These are phyloP conservation scores for Camelus dromedarius DNA, from an alignment of 2,113 vertebrate species.

Conservation along the genomic window DNA sequence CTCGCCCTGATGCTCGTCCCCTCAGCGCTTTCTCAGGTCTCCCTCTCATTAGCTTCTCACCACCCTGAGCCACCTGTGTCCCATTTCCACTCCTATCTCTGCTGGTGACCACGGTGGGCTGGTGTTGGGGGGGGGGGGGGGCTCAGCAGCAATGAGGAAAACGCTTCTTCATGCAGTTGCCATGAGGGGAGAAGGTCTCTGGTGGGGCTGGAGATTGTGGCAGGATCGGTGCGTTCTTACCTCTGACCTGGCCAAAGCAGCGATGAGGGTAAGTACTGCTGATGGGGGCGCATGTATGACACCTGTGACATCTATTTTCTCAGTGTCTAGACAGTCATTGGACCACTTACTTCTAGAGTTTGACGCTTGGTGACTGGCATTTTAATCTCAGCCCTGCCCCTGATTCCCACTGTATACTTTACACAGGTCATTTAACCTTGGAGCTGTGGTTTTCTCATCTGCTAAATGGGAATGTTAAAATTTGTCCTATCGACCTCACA, in stretches of 20 bases:
- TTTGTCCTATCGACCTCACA: neutral
- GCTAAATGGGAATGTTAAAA: neutral
- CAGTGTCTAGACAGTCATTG: neutral
- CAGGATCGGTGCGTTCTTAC: neutral
- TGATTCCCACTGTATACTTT: neutral
- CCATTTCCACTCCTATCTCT: neutral
- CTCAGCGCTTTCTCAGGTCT: neutral
- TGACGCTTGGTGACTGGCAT: neutral
- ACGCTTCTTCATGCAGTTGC: neutral
- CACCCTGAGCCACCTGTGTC: neutral
- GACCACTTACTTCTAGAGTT: neutral
- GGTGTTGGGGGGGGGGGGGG: neutral
- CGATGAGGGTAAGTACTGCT: neutral
- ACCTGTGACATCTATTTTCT: neutral
- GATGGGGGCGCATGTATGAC: neutral
- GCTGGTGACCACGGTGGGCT: neutral
- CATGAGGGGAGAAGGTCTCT: too few relatives aligned
- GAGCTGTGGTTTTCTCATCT: neutral
- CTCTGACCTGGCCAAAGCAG: neutral
- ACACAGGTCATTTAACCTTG: neutral
- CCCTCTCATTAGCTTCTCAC: neutral
- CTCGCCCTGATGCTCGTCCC: neutral
- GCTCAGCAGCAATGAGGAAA: neutral
- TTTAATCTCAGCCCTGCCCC: neutral
- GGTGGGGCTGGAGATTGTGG: neutral